Percentiles rank a stretch among this genome's conserved stretches.
Conservation (phyloP, 2,113 vertebrate species). For the Tragelaphus buxtoni region DNA sequence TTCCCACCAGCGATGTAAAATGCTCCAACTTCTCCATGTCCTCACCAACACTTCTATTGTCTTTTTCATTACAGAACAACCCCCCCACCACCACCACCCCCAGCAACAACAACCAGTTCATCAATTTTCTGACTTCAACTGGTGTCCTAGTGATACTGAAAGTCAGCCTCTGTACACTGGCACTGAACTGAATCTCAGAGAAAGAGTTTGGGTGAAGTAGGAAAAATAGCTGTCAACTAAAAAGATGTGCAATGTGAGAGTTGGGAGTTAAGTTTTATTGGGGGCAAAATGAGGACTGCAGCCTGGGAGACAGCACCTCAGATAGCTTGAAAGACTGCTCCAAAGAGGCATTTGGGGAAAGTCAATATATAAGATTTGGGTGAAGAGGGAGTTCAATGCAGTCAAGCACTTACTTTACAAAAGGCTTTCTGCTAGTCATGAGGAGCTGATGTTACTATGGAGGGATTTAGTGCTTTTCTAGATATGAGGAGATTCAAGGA, state of each 20-base stretch:
- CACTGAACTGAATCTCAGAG: background rate
- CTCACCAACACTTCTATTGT: background rate
- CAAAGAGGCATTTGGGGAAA: background rate
- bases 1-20: background rate
- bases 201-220: background rate
- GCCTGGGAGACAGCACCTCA: background rate
- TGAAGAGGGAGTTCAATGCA: background rate
- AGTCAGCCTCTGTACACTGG: background rate
- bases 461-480: background rate
- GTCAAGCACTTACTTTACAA: background rate
- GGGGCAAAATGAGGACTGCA: background rate
- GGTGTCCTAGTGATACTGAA: background rate
- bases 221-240: background rate
- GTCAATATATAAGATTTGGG: background rate
- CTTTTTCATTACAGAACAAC: background rate
- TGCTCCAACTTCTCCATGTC: background rate
- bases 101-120: background rate
- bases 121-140: background rate
- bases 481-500: background rate
- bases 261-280: background rate
- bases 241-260: accelerated
- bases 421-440: background rate
- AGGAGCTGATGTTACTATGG: background rate
- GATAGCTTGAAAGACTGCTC: background rate
- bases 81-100: accelerated